phyloP scores from a whole-genome alignment of 2,113 vertebrate species.

The Steatornis caripensis region DNA sequence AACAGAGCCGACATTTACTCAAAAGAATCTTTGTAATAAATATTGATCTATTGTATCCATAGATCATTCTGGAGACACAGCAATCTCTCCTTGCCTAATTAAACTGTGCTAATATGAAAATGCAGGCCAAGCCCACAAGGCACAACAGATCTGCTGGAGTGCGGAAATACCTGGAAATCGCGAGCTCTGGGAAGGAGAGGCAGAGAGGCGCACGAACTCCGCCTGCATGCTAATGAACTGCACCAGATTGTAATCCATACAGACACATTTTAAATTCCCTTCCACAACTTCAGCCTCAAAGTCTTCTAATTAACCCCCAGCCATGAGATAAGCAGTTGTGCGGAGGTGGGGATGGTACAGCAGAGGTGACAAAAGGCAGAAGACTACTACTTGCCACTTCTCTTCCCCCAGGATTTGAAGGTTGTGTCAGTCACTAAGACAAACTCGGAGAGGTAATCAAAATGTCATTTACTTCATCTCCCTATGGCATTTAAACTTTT shows the following conservation, averaged over 20 bases:
- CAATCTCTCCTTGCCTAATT: background rate
- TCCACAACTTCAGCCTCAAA: constrained; percentile 11
- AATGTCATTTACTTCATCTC: background rate
- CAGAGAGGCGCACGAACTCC: background rate
- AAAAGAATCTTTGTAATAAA: constrained; percentile 19
- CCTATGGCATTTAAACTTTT: constrained; percentile 2
- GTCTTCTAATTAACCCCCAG: constrained; percentile 8
- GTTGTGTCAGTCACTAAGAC: background rate
- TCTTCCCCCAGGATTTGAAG: background rate
- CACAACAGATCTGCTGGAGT: background rate
- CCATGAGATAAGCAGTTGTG: background rate
- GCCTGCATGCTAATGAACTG: constrained; percentile 22
- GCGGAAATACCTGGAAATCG: constrained; percentile 1
- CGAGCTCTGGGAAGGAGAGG: background rate
- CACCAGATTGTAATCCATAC: background rate
- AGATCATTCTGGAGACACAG: constrained; percentile 1
- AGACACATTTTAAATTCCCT: constrained; percentile 27
- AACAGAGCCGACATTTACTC: background rate
- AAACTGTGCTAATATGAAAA: background rate
- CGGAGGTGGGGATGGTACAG: background rate
- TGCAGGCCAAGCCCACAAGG: background rate
- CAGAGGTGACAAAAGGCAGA: background rate
- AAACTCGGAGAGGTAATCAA: background rate
- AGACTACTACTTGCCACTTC: background rate
- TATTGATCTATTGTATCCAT: background rate